Evolutionary conservation across 2,113 vertebrate genomes (phyloP).

Genomic region (Fregetta grallaria): DNA sequence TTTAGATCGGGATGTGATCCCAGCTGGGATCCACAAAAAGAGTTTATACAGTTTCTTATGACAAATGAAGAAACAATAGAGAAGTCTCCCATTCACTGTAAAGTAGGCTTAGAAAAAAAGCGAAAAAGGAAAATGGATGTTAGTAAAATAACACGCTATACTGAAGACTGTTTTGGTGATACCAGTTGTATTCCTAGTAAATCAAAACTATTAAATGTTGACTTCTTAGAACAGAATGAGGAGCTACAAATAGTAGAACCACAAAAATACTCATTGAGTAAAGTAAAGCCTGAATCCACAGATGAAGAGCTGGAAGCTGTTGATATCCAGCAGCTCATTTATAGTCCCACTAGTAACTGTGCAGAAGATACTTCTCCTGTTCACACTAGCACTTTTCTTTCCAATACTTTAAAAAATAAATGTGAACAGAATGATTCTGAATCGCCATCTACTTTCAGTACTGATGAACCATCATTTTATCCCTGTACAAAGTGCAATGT

Average conservation of each 20-base stretch:
- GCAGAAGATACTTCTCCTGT: conserved; percentile 82
- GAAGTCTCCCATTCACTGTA: conserved; percentile 75
- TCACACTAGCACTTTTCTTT: conserved; percentile 81
- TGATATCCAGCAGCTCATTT: conserved; percentile 82
- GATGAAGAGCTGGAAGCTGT: conserved; percentile 79
- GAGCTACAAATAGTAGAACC: conserved; percentile 75
- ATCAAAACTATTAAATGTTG: conserved; percentile 72
- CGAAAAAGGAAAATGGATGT: conserved; percentile 84
- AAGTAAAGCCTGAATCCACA: conserved; percentile 79
- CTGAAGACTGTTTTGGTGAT: conserved; percentile 81
- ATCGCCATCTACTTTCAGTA: conserved; percentile 80
- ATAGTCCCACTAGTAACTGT: conserved; percentile 77
- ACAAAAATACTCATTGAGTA: conserved; percentile 74
- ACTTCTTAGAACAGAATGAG: conserved; percentile 79
- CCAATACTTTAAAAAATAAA: conserved; percentile 79
- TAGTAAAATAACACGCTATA: conserved; percentile 83
- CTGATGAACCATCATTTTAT: conserved; percentile 87
- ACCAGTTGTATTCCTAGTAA: conserved; percentile 79
- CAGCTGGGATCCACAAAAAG: conserved; percentile 84
- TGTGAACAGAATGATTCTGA: conserved; percentile 82
- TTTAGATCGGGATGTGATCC: conserved; percentile 77
- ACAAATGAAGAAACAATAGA: conserved; percentile 82
- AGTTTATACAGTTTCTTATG: conserved; percentile 87
- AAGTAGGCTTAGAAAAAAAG: conserved; percentile 80
- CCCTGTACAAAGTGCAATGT: conserved; percentile 91